A percentile compares a stretch with the other conserved stretches of the same genome.
Evolutionary conservation across 2,888 invertebrate species (phyloP).

Genomic region (Diloba caeruleocephala): DNA sequence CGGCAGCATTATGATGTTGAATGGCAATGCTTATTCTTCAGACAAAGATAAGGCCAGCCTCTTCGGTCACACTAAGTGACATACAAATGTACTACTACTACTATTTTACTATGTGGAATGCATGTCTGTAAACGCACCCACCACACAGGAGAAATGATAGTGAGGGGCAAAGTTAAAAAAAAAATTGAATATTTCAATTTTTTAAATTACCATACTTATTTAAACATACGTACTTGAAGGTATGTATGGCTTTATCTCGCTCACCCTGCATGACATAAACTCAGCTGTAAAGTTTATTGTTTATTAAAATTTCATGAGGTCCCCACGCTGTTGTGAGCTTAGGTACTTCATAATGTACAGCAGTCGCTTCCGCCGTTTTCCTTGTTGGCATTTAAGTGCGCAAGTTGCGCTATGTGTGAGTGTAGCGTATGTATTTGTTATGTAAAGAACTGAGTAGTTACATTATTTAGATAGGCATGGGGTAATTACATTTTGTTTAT

Average conservation of each 20-base stretch:
- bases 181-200: no score
- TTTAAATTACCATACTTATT: conserved; percentile 8
- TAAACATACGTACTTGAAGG: background rate
- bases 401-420: conserved; percentile 22
- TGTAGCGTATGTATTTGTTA: conserved; percentile 20
- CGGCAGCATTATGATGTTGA: no score
- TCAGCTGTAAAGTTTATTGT: conserved; percentile 51
- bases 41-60: no score
- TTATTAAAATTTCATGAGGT: conserved; percentile 55
- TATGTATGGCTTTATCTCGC: conserved; percentile 45
- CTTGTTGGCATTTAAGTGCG: conserved; percentile 32
- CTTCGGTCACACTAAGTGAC: no score
- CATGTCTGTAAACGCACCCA: no score
- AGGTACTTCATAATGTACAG: conserved; percentile 41
- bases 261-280: conserved; percentile 43
- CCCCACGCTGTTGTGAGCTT: conserved; percentile 16
- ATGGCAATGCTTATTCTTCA: no score
- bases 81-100: no score
- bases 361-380: conserved; percentile 21
- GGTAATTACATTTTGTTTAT: no score
- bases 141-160: no score
- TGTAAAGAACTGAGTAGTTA: background rate
- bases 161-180: no score
- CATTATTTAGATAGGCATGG: conserved; percentile 1
- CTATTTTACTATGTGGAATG: no score